Percentiles rank a stretch among this genome's conserved stretches.
phyloP scores from a whole-genome alignment of 2,888 invertebrate species.

The Steromphala cineraria region DNA sequence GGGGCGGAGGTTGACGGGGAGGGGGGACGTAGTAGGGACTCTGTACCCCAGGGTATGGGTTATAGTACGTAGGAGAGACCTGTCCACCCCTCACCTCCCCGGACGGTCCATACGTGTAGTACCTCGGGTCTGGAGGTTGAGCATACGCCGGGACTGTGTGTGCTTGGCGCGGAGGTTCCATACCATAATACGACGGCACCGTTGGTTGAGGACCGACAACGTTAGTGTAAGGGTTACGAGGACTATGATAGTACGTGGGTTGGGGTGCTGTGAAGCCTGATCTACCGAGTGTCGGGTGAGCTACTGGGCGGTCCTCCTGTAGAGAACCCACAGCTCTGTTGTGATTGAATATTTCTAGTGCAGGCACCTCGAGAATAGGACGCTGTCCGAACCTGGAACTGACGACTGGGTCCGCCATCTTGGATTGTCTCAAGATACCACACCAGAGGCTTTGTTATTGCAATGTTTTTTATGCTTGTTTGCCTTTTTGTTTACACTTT shows the following conservation, averaged over 20 bases:
- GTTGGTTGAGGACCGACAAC: neutral
- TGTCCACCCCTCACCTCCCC: constrained; percentile 27
- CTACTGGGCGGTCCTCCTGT: neutral
- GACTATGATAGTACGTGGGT: neutral
- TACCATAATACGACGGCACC: neutral
- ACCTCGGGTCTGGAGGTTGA: neutral
- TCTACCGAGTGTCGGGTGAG: neutral
- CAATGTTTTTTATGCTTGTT: neutral
- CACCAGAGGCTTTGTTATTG: neutral
- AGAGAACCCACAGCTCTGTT: constrained; percentile 5
- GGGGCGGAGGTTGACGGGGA: neutral
- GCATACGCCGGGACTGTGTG: neutral
- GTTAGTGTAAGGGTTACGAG: constrained; percentile 24
- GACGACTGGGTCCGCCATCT: constrained; percentile 44
- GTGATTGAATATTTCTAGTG: constrained; percentile 29
- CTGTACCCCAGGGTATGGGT: constrained; percentile 32
- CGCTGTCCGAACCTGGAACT: constrained; percentile 41
- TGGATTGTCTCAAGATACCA: neutral
- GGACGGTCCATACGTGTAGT: constrained; percentile 34
- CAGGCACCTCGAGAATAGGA: constrained; percentile 43
- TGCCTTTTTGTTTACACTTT: too few relatives aligned
- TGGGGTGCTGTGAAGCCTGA: constrained; percentile 15
- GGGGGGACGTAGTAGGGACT: constrained; percentile 16
- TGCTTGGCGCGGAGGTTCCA: neutral
- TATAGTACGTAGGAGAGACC: constrained; percentile 14